Evolutionary conservation across 2,888 invertebrate species (phyloP).

Genomic region (Leucania comma): DNA sequence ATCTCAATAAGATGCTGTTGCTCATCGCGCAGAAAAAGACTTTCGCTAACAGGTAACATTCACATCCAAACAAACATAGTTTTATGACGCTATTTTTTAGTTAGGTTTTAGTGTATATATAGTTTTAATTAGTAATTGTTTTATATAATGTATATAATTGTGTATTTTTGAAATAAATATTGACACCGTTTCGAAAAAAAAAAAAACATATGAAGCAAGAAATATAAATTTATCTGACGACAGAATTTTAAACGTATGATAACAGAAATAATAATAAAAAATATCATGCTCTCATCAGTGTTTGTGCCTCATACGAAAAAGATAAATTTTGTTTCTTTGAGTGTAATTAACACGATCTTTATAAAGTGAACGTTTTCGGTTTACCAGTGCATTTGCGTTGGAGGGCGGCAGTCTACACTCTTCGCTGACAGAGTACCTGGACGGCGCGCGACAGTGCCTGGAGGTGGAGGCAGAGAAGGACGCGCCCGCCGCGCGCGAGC

Average conservation of each 20-base stretch:
- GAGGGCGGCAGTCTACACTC: slow-evolving; percentile 96
- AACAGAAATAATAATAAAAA: background rate
- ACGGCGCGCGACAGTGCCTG: slow-evolving; percentile 97
- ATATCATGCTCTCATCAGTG: background rate
- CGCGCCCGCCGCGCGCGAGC: slow-evolving; percentile 95
- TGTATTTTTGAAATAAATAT: too few relatives aligned
- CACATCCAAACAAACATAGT: background rate
- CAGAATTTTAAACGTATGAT: background rate
- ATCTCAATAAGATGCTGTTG: slow-evolving; percentile 97
- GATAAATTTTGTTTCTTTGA: background rate
- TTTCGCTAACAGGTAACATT: slow-evolving; percentile 93
- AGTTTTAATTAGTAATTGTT: too few relatives aligned
- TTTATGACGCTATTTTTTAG: too few relatives aligned
- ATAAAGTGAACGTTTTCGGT: background rate
- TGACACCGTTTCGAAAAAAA: too few relatives aligned
- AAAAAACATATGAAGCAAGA: background rate
- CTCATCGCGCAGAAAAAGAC: slow-evolving; percentile 97
- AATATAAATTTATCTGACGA: background rate
- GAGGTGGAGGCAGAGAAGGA: slow-evolving; percentile 99
- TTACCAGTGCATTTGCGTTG: slow-evolving; percentile 93
- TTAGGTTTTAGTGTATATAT: too few relatives aligned
- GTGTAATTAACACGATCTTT: background rate
- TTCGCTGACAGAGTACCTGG: slow-evolving; percentile 98
- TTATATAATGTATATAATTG: too few relatives aligned
- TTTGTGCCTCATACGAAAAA: background rate